Evolutionary conservation across 1,140 invertebrate genomes (phyloP).

Genomic region (Zaprionus inermis): DNA sequence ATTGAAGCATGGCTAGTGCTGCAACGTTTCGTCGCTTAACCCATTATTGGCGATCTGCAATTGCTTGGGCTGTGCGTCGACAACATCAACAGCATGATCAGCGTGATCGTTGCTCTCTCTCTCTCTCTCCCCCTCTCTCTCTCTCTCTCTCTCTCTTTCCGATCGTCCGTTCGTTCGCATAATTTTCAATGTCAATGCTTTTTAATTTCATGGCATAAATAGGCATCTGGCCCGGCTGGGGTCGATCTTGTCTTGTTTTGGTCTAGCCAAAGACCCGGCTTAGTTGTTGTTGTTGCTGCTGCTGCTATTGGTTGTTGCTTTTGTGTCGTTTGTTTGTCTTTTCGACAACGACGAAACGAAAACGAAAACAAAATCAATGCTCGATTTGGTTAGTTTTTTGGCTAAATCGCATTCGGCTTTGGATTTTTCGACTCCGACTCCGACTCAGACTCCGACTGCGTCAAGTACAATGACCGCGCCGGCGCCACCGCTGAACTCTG

Average conservation of each 20-base stretch:
- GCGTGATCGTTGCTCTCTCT: neutral
- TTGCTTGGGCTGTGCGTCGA: slow-evolving; percentile 14
- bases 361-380: slow-evolving; percentile 51
- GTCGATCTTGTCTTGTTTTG: slow-evolving; percentile 21
- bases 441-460: slow-evolving; percentile 17
- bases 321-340: slow-evolving; percentile 32
- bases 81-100: slow-evolving; percentile 6
- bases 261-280: neutral
- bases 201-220: slow-evolving; percentile 72
- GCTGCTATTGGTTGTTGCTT: slow-evolving; percentile 7
- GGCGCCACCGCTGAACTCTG: neutral
- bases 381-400: slow-evolving; percentile 27
- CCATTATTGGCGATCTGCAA: neutral
- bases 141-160: neutral
- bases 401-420: slow-evolving; percentile 33
- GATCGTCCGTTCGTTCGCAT: slow-evolving; percentile 50
- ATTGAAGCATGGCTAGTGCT: neutral
- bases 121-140: neutral
- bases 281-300: neutral
- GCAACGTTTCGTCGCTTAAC: neutral
- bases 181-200: slow-evolving; percentile 81
- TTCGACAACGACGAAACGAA: slow-evolving; percentile 44
- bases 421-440: slow-evolving; percentile 26
- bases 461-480: slow-evolving; percentile 72
- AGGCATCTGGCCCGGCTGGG: slow-evolving; percentile 41